Evolutionary conservation across 2,888 invertebrate genomes (phyloP).

Genomic region (Stictocephala bisonia): DNA sequence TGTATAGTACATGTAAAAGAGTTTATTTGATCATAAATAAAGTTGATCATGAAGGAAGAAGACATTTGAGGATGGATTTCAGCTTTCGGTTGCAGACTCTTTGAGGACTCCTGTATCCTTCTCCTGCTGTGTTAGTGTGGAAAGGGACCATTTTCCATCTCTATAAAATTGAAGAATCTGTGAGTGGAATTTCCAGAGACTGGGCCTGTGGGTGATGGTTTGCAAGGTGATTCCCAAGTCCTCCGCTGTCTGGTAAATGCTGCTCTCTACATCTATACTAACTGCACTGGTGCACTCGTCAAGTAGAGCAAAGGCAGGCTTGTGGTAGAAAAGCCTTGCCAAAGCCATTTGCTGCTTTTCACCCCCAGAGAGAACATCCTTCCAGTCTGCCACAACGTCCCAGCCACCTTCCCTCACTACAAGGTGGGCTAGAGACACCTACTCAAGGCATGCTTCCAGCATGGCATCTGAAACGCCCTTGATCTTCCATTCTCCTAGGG

Average conservation of each 20-base stretch:
- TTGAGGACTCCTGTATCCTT: constrained; percentile 23
- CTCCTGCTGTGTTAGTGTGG: constrained; percentile 41
- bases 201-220: constrained; percentile 96
- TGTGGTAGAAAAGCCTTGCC: constrained; percentile 89
- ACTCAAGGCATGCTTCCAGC: constrained; percentile 77
- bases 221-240: constrained; percentile 92
- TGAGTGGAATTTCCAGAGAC: constrained; percentile 96
- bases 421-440: constrained; percentile 79
- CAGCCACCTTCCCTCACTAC: constrained; percentile 87
- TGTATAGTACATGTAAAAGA: constrained; percentile 19
- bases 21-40: constrained; percentile 38
- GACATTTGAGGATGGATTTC: neutral
- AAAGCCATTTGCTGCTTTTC: constrained; percentile 97
- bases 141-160: constrained; percentile 89
- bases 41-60: neutral
- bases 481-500: constrained; percentile 76
- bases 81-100: neutral
- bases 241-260: constrained; percentile 91
- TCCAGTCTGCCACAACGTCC: constrained; percentile 91
- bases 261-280: constrained; percentile 91
- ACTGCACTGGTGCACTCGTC: constrained; percentile 98
- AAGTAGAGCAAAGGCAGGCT: constrained; percentile 89
- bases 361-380: constrained; percentile 94
- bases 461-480: constrained; percentile 78
- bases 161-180: constrained; percentile 97